Base-by-base conservation (phyloP, 2,113 vertebrate genomes). In the Sinocyclocheilus rhinocerous region DNA sequence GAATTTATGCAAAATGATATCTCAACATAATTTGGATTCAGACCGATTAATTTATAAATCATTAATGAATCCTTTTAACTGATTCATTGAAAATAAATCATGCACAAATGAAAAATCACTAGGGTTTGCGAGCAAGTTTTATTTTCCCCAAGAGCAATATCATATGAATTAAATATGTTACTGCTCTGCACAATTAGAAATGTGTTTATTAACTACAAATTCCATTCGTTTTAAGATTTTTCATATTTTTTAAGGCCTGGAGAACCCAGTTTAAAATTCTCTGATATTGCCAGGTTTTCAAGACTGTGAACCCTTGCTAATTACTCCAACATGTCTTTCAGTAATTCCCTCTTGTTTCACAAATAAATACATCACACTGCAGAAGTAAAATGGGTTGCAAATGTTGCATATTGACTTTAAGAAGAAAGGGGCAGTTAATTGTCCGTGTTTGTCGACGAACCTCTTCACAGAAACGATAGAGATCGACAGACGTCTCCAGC, bases 381-480 rank as follows among this genome's bases (percentile, higher is more conserved):
- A 69, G 29, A 69, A 69, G 65, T 9, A 69, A 33, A 29, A 67
- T 33, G 65, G 13, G 11, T 12, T 48, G 48, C 48, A 12, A 12
- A 48, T 12, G 48, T 48, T 65, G 4, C 63, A 65, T 29, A 12
- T 20, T 18, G 26, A 59, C 61, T 4, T 11, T 0, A 48, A 48
- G 0, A 12, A 7, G 39, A 39, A 6, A 36, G 36, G 11, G 45
- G 45, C 45, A 3, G 50, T 52, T 52, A 55, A 88, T 8, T 70
- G 18, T 52, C 16, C 26, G 73, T 13, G 36, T 59, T 33, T 72
- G 50, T 72, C 1, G 22, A 84, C 95, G 81, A 89, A 98, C 97
- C 97, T 97, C 93, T 84, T 93, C 91, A 93, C 95, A 96, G 92
- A 97, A 98, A 45, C 0, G 42, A 78, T 92, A 39, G 0, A 98